Conservation (phyloP, 2,113 vertebrate species). For the Neodontobutis hainanensis region DNA sequence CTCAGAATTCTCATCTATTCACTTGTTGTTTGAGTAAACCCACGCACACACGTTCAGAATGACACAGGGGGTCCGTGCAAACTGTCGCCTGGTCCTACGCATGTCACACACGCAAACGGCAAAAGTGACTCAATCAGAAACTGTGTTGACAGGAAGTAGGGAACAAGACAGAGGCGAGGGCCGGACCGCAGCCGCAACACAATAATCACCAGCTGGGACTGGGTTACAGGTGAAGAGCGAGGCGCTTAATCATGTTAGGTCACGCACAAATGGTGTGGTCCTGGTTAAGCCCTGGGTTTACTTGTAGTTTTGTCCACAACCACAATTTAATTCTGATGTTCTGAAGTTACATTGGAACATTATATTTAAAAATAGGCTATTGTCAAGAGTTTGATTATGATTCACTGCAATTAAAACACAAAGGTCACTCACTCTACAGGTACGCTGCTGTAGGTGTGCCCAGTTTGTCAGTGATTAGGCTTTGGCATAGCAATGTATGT, state of each 20-base stretch:
- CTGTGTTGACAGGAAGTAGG: slow-evolving; percentile 33
- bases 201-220: slow-evolving; percentile 26
- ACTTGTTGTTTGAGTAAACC: slow-evolving; percentile 45
- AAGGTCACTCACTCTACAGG: background rate
- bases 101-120: slow-evolving; percentile 3
- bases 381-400: background rate
- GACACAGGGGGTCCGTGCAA: slow-evolving; percentile 33
- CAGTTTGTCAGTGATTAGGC: background rate
- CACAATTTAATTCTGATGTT: too few species aligned
- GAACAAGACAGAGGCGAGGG: slow-evolving; percentile 18
- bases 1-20: slow-evolving; percentile 11
- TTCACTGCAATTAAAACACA: background rate
- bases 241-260: background rate
- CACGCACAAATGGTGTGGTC: too few species aligned
- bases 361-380: too few species aligned
- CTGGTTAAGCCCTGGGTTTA: too few species aligned
- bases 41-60: slow-evolving; percentile 28
- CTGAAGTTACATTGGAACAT: too few species aligned
- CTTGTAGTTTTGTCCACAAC: too few species aligned
- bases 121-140: slow-evolving; percentile 37
- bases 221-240: background rate
- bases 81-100: slow-evolving; percentile 35
- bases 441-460: background rate
- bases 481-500: background rate
- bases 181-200: slow-evolving; percentile 22